Conservation (phyloP, 2,113 vertebrate genomes). For the Barbus barbus region DNA sequence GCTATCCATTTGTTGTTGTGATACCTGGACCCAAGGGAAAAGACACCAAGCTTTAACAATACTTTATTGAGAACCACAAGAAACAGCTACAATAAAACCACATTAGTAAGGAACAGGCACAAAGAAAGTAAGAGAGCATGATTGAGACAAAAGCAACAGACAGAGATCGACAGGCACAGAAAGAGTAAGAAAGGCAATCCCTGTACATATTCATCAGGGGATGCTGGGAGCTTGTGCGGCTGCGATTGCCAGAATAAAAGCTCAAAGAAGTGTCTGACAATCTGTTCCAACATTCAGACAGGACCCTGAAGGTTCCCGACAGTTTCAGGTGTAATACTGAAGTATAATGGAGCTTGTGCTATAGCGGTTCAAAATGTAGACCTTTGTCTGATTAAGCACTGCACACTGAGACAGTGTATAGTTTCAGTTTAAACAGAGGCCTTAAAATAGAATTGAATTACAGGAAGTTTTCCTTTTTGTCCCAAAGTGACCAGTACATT, state of each 20-base stretch:
- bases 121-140: not conserved
- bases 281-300: conserved; percentile 28
- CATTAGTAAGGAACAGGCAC: conserved; percentile 12
- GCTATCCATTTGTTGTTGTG: conserved; percentile 6
- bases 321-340: not conserved
- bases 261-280: conserved; percentile 30
- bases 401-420: not conserved
- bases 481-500: not conserved
- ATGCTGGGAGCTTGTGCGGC: conserved; percentile 18
- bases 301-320: conserved; percentile 5
- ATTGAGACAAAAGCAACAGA: conserved; percentile 17
- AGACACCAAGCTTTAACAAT: not conserved
- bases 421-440: not conserved
- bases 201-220: conserved; percentile 32
- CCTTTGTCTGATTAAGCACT: not conserved
- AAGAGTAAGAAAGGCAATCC: not conserved
- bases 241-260: conserved; percentile 23
- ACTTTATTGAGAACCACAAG: not conserved
- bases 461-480: not conserved
- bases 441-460: not conserved
- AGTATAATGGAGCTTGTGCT: not conserved
- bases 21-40: conserved; percentile 8
- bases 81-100: not conserved
- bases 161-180: conserved; percentile 1
- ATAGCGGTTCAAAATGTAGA: not conserved